A percentile compares a stretch with the other conserved stretches of the same genome.
Evolutionary conservation across 2,113 vertebrate genomes (phyloP).

Genomic region (Ptilorrhoa leucosticta): DNA sequence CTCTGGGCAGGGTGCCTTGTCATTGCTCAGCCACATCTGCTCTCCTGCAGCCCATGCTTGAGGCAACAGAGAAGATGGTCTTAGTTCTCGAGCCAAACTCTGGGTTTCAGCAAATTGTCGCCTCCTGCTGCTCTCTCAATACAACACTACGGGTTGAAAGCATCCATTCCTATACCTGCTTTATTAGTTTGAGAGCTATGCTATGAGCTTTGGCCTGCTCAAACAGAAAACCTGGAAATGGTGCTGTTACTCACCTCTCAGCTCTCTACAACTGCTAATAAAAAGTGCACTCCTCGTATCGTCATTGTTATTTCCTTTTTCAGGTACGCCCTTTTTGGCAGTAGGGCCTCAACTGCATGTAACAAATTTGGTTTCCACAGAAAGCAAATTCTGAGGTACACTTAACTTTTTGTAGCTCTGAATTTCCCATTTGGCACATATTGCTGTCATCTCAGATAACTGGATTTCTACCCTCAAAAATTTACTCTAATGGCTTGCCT

Average conservation of each 20-base stretch:
- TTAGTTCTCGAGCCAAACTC: background rate
- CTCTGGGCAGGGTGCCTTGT: background rate
- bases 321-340: background rate
- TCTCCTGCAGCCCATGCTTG: background rate
- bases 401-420: background rate
- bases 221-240: background rate
- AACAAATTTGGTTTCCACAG: background rate
- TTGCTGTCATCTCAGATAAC: background rate
- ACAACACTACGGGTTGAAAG: background rate
- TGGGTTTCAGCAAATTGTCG: background rate
- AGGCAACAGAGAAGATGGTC: background rate
- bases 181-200: background rate
- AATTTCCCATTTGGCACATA: background rate
- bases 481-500: background rate
- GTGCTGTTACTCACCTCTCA: background rate
- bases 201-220: background rate
- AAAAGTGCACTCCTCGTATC: background rate
- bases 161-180: background rate
- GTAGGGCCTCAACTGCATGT: background rate
- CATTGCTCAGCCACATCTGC: background rate
- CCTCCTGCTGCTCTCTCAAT: background rate
- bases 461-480: background rate
- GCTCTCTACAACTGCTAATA: background rate
- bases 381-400: background rate
- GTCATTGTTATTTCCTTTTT: background rate